Base-by-base conservation (phyloP, 2,888 invertebrate species). In the Aradus depressus region DNA sequence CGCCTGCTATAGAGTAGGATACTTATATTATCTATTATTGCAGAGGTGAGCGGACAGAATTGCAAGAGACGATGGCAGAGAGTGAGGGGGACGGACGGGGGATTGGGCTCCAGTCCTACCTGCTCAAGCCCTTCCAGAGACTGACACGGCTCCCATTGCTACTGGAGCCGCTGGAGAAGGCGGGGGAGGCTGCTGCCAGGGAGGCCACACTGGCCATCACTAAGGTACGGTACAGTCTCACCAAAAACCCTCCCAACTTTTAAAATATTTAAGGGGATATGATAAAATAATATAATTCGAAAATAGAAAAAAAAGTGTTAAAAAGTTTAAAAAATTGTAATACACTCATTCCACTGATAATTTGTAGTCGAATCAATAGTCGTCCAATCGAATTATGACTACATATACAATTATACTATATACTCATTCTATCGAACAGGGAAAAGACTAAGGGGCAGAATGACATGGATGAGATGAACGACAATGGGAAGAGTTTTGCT, bases 121-220 rank as follows among this genome's bases (percentile, higher is more conserved):
- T 51, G 6, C 31, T 34, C 3, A 23, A 35, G 14, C 51, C 51
- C n/a, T 38, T 47, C 12, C 51, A 47, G 25, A 23, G 51, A 23
- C 35, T 51, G 3, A 51, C 47, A n/a, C 28, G 51, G 22, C 35
- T 51, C 5, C 51, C 47, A 8, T 12, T 51, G n/a, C 38, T 51
- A 8, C 39, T 51, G 6, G 45, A 37, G 5, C 37, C 35, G 4
- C 19, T 47, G 12, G 35, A 47, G 28, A 38, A 28, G 22, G 47
- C 47, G 3, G 47, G 47, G 18, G 47, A 47, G 34, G 37, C 45
- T n/a, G 51, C 38, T 25, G 28, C 18, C 5, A 25, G n/a, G 10
- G 32, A 28, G 22, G 47, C 47, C 21, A 51, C 41, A 19, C n/a
- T 21, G 32, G 47, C 51, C 2, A 39, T 51, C 16, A 51, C 34